Evolutionary conservation across 2,888 invertebrate genomes (phyloP).

Genomic region (Apotomis turbidana): DNA sequence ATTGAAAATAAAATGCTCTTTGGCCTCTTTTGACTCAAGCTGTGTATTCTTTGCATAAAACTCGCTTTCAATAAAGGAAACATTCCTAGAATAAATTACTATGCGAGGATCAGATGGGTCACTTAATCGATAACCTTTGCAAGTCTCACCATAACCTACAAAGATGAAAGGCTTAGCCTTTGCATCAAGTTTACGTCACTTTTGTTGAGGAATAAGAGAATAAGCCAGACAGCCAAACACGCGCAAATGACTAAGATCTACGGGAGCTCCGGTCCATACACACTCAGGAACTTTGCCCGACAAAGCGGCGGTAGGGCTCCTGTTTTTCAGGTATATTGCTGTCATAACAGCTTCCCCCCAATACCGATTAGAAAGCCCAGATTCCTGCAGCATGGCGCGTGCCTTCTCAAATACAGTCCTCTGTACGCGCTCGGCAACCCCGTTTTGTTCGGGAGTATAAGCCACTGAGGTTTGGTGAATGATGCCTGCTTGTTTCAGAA

Average conservation of each 20-base stretch:
- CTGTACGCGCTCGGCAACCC: background rate
- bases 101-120: background rate
- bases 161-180: too few species aligned
- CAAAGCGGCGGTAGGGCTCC: background rate
- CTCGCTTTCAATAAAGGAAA: background rate
- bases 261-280: background rate
- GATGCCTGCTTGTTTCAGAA: slow-evolving; percentile 1
- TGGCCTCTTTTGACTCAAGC: background rate
- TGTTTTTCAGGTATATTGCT: background rate
- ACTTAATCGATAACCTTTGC: too few species aligned
- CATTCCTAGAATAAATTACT: background rate
- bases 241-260: slow-evolving; percentile 3
- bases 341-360: slow-evolving; percentile 1
- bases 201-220: too few species aligned
- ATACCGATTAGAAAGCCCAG: background rate
- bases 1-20: too few species aligned
- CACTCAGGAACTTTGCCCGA: slow-evolving; percentile 7
- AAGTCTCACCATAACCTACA: too few species aligned
- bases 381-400: slow-evolving; percentile 14
- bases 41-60: background rate
- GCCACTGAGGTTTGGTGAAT: slow-evolving; percentile 45
- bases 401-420: slow-evolving; percentile 28
- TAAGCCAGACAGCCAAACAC: background rate
- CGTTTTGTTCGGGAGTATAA: slow-evolving; percentile 20
- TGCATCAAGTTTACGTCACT: too few species aligned